Evolutionary conservation across 2,888 invertebrate genomes (phyloP).

Genomic region (Ophraella communa): DNA sequence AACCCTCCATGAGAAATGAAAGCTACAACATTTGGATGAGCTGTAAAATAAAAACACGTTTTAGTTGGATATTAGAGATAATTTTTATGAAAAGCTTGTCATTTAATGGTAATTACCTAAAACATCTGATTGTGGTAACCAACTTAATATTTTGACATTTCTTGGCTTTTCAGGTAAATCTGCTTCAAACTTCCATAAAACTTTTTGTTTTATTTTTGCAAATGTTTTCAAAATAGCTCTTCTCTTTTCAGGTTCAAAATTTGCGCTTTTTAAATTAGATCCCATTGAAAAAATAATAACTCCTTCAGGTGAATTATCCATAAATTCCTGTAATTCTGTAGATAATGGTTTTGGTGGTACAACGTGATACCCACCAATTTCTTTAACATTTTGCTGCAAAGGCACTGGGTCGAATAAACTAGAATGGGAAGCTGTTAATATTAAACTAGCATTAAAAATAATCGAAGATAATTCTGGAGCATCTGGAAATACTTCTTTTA

Average conservation of each 20-base stretch:
- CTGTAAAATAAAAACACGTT: conserved; percentile 13
- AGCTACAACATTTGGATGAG: conserved; percentile 18
- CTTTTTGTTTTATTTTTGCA: conserved; percentile 66
- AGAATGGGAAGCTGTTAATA: conserved; percentile 58
- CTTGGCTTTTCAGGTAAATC: conserved; percentile 47
- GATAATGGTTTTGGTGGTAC: conserved; percentile 47
- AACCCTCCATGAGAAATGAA: conserved; percentile 29
- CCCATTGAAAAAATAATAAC: conserved; percentile 68
- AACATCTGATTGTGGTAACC: conserved; percentile 52
- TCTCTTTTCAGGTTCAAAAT: conserved; percentile 63
- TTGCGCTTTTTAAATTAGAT: conserved; percentile 64
- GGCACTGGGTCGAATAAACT: conserved; percentile 63
- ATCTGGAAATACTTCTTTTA: conserved; percentile 44
- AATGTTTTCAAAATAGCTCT: conserved; percentile 66
- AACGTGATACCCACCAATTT: conserved; percentile 65
- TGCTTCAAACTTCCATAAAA: conserved; percentile 73
- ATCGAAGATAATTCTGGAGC: conserved; percentile 43
- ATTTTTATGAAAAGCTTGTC: no score
- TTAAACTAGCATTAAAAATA: conserved; percentile 47
- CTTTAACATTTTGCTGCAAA: conserved; percentile 64
- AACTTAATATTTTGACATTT: conserved; percentile 56
- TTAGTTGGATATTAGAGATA: no score
- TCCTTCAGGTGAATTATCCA: conserved; percentile 64
- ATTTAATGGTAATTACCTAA: conserved; percentile 48
- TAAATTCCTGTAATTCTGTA: conserved; percentile 60